Base-by-base conservation (phyloP, 2,113 vertebrate genomes). In the Saguinus midas region DNA sequence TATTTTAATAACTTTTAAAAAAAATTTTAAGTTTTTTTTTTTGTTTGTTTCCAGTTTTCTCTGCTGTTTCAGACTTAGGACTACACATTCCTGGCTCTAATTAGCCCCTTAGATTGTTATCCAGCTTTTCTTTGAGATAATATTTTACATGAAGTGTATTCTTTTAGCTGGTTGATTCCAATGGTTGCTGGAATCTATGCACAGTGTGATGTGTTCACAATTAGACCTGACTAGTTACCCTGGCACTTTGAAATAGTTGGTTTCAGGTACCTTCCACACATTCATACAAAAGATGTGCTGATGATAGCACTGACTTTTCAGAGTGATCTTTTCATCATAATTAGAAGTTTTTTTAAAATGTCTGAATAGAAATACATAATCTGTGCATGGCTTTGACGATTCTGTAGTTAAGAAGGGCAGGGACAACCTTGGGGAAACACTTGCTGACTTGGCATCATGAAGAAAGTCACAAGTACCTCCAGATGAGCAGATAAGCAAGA, bases 391-490 rank as follows among this genome's bases (percentile, higher is more conserved):
- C 55, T 92, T 86, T 97, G 93, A 95, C 72, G 50, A 37, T 93
- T 97, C 80, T 87, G 4, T 96, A 84, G 61, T 85, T 97, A 94
- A 50, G 75, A 97, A 89, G 68, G 73, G 57, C 91, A 90, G 83
- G 73, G 94, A 81, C 18, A 97, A 11, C 82, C 80, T 78, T 90
- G 75, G 79, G 68, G 78, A 95, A 75, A 75, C 13, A 87, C 50
- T 95, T 81, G 64, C 32, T 86, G 37, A 93, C 61, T 87, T 97
- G 72, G 73, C 83, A 87, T 32, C 82, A 37, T 84, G 80, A 86
- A 80, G 17, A 29, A 89, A 58, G 35, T 89, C 61, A 80, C 73
- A 57, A 45, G 29, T 14, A 45, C 87, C 57, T 87, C 25, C 21
- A 2, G 5, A 57, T 45, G 61, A 96, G 17, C 35, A 55, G 32